phyloP scores from a whole-genome alignment of 1,140 invertebrate species.

The Drosophila jambulina region DNA sequence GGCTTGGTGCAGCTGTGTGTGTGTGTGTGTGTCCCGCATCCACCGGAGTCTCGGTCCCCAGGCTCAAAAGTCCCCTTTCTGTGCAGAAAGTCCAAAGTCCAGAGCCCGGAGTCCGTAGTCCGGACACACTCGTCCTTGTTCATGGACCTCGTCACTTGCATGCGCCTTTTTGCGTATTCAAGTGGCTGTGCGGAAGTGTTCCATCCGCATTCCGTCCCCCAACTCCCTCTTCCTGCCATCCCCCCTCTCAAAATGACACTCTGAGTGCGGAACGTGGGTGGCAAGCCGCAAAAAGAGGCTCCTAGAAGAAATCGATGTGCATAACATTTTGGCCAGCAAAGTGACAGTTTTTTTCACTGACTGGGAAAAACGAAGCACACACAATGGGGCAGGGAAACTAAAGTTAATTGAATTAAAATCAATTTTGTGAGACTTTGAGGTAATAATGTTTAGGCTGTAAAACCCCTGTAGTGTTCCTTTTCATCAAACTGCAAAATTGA shows the following conservation, averaged over 20 bases:
- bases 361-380: background rate
- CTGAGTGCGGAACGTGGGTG: slow-evolving; percentile 43
- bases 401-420: background rate
- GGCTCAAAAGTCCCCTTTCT: slow-evolving; percentile 16
- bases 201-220: slow-evolving; percentile 11
- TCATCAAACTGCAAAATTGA: background rate
- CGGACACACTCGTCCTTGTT: slow-evolving; percentile 43
- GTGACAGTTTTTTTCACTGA: slow-evolving; percentile 4
- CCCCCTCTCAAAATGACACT: slow-evolving; percentile 59
- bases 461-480: too few relatives aligned
- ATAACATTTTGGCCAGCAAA: slow-evolving; percentile 40
- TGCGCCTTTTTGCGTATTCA: slow-evolving; percentile 78
- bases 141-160: slow-evolving; percentile 65
- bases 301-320: slow-evolving; percentile 59
- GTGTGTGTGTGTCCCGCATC: slow-evolving; percentile 7
- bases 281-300: slow-evolving; percentile 52
- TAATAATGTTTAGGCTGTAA: background rate
- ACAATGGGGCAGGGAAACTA: too few relatives aligned
- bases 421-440: too few relatives aligned
- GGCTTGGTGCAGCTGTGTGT: background rate
- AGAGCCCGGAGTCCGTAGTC: background rate
- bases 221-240: background rate
- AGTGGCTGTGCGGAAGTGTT: slow-evolving; percentile 75
- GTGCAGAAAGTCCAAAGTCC: slow-evolving; percentile 4
- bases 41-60: slow-evolving; percentile 11